Percentiles rank a stretch among this genome's conserved stretches.
These are phyloP conservation scores for Macrotis lagotis DNA, from an alignment of 2,113 vertebrate species.

Conservation along the genomic window DNA sequence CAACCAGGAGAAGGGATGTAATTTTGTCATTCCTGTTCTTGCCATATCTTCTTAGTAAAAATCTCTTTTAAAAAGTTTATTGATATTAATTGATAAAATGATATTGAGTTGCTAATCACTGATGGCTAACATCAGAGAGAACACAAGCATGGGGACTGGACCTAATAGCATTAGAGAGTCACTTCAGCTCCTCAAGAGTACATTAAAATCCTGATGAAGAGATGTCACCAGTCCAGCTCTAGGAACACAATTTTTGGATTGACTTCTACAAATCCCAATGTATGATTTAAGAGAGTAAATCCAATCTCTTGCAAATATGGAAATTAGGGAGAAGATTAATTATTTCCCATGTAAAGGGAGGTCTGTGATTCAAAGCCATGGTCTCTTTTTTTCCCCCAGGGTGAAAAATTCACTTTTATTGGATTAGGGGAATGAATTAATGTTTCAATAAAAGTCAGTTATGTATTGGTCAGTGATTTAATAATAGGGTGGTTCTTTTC, in stretches of 20 bases:
- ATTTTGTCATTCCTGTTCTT: background rate
- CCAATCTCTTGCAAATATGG: background rate
- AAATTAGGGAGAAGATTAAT: background rate
- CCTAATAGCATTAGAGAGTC: background rate
- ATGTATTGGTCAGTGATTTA: no score
- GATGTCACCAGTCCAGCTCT: background rate
- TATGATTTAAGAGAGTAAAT: background rate
- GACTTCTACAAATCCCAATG: background rate
- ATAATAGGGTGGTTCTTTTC: no score
- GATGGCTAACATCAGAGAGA: background rate
- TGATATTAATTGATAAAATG: background rate
- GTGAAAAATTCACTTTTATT: no score
- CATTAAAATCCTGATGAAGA: background rate
- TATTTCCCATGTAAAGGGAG: background rate
- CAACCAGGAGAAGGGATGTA: background rate
- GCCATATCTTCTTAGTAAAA: background rate
- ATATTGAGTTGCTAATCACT: background rate
- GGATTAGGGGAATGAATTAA: no score
- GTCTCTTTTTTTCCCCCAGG: no score
- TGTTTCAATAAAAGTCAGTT: no score
- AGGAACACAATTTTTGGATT: background rate
- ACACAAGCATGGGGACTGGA: background rate
- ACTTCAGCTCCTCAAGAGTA: background rate
- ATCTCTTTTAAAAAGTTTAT: background rate
- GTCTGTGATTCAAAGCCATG: slow-evolving; percentile 35